A percentile compares a stretch with the other conserved stretches of the same genome.
Evolutionary conservation across 2,113 vertebrate species (phyloP).

Genomic region (Microcebus lehilahytsara): DNA sequence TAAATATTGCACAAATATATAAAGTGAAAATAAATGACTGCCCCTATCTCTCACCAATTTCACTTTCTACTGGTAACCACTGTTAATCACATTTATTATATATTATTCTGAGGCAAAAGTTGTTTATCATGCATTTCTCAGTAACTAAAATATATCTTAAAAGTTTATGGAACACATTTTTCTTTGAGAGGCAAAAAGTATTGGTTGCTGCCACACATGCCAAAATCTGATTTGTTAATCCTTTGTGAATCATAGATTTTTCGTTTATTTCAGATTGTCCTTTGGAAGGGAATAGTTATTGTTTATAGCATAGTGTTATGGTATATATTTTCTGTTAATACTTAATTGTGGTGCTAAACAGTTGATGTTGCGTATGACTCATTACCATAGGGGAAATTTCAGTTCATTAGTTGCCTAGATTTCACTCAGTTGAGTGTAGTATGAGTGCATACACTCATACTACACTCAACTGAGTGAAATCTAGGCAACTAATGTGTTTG

Average conservation of each 20-base stretch:
- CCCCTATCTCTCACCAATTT: neutral
- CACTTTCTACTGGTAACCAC: neutral
- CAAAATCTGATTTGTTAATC: conserved; percentile 47
- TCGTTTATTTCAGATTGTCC: neutral
- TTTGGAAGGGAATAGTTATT: conserved; percentile 23
- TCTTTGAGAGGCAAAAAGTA: conserved; percentile 44
- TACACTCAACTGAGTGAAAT: too few species aligned
- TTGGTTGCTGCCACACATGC: conserved; percentile 8
- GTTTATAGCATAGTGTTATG: neutral
- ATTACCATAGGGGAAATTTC: conserved; percentile 20
- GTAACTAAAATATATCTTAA: conserved; percentile 43
- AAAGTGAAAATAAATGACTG: conserved; percentile 16
- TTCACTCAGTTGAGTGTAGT: neutral
- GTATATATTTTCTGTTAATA: conserved; percentile 51
- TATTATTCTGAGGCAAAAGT: conserved; percentile 42
- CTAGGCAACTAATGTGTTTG: too few species aligned
- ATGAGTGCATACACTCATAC: neutral
- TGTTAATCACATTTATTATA: conserved; percentile 49
- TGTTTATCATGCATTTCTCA: conserved; percentile 52
- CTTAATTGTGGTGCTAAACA: conserved; percentile 39
- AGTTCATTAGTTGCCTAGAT: conserved; percentile 48
- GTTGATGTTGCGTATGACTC: neutral
- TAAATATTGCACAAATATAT: conserved; percentile 37
- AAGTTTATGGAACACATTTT: conserved; percentile 61
- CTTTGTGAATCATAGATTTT: conserved; percentile 36